Conservation (phyloP, 1,140 invertebrate species). For the Amphibalanus amphitrite region DNA sequence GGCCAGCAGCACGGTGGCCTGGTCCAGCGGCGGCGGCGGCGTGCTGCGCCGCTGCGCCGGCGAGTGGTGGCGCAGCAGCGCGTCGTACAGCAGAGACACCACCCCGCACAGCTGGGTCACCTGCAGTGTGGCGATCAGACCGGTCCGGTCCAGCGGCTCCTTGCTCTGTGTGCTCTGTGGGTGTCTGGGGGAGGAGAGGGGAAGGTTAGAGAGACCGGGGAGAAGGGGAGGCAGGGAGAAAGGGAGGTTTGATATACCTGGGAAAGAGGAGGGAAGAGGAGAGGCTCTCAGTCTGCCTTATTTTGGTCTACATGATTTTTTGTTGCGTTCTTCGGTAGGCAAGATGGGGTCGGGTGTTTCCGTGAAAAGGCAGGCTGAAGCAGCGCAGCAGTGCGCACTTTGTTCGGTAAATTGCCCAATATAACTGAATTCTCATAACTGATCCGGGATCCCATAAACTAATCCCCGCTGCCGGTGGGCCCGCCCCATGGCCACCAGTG, state of each 20-base stretch:
- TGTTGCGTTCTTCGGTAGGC: no score
- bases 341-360: no score
- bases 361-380: no score
- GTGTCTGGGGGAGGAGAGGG: background rate
- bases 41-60: constrained; percentile 24
- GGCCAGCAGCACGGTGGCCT: constrained; percentile 32
- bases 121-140: constrained; percentile 39
- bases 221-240: background rate
- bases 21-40: constrained; percentile 22
- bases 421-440: no score
- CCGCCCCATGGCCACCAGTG: no score
- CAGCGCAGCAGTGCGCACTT: no score
- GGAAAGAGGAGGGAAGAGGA: no score
- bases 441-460: no score
- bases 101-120: constrained; percentile 54
- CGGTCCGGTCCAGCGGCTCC: constrained; percentile 34
- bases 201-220: constrained; percentile 8
- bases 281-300: no score
- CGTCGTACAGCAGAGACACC: constrained; percentile 54
- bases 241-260: constrained; percentile 19
- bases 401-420: no score
- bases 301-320: no score
- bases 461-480: no score
- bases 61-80: constrained; percentile 40
- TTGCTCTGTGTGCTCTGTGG: constrained; percentile 2